A percentile compares a stretch with the other conserved stretches of the same genome.
phyloP scores from a whole-genome alignment of 2,113 vertebrate genomes.

The Scatophagus argus region DNA sequence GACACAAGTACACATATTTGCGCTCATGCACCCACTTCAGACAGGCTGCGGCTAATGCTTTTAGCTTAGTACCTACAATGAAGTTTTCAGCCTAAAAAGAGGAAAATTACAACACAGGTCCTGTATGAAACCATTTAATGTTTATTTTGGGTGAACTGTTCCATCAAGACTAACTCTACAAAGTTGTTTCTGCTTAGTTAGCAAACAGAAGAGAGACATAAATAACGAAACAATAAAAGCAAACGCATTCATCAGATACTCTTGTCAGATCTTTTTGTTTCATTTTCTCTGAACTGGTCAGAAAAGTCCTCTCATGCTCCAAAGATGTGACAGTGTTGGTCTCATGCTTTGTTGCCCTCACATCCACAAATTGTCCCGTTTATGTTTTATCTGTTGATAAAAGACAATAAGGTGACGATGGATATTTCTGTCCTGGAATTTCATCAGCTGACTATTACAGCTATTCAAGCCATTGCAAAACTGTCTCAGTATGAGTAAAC shows the following conservation, averaged over 20 bases:
- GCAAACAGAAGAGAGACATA: constrained; percentile 27
- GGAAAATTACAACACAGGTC: too few relatives aligned
- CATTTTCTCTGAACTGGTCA: constrained; percentile 11
- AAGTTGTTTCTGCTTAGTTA: constrained; percentile 42
- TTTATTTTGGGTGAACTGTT: too few relatives aligned
- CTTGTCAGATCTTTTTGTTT: constrained; percentile 55
- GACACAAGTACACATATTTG: too few relatives aligned
- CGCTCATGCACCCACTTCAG: too few relatives aligned
- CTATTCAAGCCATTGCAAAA: constrained; percentile 29
- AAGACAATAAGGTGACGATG: constrained; percentile 29
- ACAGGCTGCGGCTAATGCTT: too few relatives aligned
- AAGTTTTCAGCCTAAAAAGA: too few relatives aligned
- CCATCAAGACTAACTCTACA: constrained; percentile 3
- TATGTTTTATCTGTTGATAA: constrained; percentile 42
- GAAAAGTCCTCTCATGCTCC: constrained; percentile 26
- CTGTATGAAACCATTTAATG: too few relatives aligned
- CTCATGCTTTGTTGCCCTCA: constrained; percentile 38
- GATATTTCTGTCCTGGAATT: constrained; percentile 5
- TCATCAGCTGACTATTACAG: constrained; percentile 30
- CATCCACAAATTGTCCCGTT: constrained; percentile 74
- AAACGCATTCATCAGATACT: constrained; percentile 43
- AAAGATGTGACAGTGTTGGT: constrained; percentile 1
- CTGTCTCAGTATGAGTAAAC: constrained; percentile 27
- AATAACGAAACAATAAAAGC: constrained; percentile 63
- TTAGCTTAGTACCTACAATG: too few relatives aligned